Evolutionary conservation across 2,888 invertebrate species (phyloP), one percentile per base, ranked within the genome.

Genomic region (Leuctra nigra): DNA sequence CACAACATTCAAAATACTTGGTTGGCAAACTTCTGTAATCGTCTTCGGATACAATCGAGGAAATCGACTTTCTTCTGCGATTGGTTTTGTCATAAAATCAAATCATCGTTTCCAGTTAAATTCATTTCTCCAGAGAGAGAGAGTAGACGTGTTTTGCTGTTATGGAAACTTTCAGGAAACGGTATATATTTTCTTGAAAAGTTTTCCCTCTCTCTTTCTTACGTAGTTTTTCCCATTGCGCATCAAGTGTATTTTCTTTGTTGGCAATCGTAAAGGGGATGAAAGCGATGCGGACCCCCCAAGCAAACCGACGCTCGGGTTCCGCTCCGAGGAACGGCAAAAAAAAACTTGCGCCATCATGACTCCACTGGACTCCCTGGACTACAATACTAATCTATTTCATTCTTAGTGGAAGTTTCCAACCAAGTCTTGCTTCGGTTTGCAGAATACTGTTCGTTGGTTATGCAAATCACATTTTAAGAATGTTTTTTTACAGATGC

Each of bases 1-100:
- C n/a, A n/a, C n/a, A n/a, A n/a, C n/a, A n/a, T n/a, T n/a, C n/a
- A n/a, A n/a, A n/a, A n/a, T n/a, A n/a, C n/a, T n/a, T n/a, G n/a
- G n/a, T n/a, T n/a, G n/a, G n/a, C n/a, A n/a, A n/a, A n/a, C n/a
- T n/a, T n/a, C n/a, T n/a, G n/a, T n/a, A n/a, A n/a, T n/a, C n/a
- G n/a, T n/a, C n/a, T n/a, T n/a, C n/a, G n/a, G n/a, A n/a, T n/a
- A n/a, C n/a, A n/a, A n/a, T n/a, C n/a, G n/a, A n/a, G n/a, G n/a
- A n/a, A n/a, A n/a, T n/a, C n/a, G n/a, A n/a, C n/a, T n/a, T n/a
- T n/a, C n/a, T n/a, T n/a, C n/a, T n/a, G n/a, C n/a, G n/a, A n/a
- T n/a, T n/a, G n/a, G n/a, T 50, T 35, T 35, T 33, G 50, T 50
- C 50, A 50, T 35, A 29, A 50, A 50, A 50, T 50, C 50, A n/a